Evolutionary conservation across 53 echinoderm and acorn worm genomes (phyloP).

Genomic region (Patiria pectinifera): DNA sequence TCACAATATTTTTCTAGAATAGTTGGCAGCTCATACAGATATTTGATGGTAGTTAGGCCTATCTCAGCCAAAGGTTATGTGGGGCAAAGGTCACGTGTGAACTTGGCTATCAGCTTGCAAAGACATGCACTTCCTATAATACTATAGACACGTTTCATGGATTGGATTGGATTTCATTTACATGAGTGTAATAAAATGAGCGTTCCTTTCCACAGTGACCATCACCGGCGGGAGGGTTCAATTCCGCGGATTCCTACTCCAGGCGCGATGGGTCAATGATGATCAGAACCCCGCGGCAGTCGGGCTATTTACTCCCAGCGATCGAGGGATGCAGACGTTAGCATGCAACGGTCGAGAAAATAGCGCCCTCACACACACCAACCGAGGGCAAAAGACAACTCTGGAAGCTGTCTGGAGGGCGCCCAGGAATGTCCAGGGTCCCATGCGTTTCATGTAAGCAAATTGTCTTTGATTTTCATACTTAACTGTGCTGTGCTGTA

Average conservation of each 20-base stretch:
- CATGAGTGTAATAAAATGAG: neutral
- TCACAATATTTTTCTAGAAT: too few species aligned
- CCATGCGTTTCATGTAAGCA: slow-evolving; percentile 38
- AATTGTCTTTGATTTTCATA: neutral
- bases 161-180: too few species aligned
- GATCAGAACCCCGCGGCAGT: neutral
- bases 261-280: slow-evolving; percentile 21
- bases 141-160: too few species aligned
- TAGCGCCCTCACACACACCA: slow-evolving; percentile 38
- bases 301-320: neutral
- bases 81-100: too few species aligned
- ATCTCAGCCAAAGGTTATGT: too few species aligned
- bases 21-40: too few species aligned
- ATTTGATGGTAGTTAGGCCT: too few species aligned
- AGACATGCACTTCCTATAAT: too few species aligned
- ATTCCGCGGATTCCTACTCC: slow-evolving; percentile 47
- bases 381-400: neutral
- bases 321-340: neutral
- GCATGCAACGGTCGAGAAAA: neutral
- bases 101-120: too few species aligned
- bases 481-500: neutral
- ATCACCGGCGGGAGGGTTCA: neutral
- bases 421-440: neutral
- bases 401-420: slow-evolving; percentile 17
- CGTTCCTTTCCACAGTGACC: neutral